These are phyloP conservation scores for Tetrapedia diversipes DNA, from an alignment of 2,888 invertebrate genomes.

Conservation along the genomic window DNA sequence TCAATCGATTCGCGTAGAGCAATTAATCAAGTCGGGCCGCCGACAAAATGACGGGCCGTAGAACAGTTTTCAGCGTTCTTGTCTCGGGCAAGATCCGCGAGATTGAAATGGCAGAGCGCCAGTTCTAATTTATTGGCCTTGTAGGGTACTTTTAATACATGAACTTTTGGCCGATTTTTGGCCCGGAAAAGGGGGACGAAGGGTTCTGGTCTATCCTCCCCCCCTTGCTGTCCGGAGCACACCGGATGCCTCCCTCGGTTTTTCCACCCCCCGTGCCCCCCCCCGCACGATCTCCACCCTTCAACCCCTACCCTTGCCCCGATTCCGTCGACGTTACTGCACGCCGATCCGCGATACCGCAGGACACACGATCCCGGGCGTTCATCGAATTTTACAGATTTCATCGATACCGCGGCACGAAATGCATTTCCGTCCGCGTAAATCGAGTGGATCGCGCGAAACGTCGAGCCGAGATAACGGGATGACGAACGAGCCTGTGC, in stretches of 20 bases:
- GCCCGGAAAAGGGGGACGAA: slow-evolving; percentile 45
- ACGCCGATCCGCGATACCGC: background rate
- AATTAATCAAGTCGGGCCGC: slow-evolving; percentile 65
- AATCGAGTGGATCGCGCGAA: background rate
- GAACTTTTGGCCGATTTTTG: slow-evolving; percentile 73
- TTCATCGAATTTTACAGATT: slow-evolving; percentile 2
- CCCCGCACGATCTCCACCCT: background rate
- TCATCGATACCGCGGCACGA: background rate
- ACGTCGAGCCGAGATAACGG: slow-evolving; percentile 14
- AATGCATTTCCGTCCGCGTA: background rate
- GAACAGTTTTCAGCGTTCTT: slow-evolving; percentile 70
- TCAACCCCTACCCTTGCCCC: background rate
- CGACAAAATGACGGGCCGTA: slow-evolving; percentile 61
- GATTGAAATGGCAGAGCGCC: slow-evolving; percentile 81
- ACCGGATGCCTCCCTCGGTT: slow-evolving; percentile 16
- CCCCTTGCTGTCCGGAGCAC: slow-evolving; percentile 37
- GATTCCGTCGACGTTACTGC: slow-evolving; percentile 17
- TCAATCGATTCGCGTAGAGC: slow-evolving; percentile 62
- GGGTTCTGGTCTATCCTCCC: too few relatives aligned
- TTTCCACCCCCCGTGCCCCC: background rate
- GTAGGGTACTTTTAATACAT: slow-evolving; percentile 76
- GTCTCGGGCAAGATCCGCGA: slow-evolving; percentile 76
- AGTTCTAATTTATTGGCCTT: slow-evolving; percentile 80
- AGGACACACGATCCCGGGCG: background rate
- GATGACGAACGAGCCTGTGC: background rate